Evolutionary conservation across 2,113 vertebrate genomes (phyloP).

Genomic region (Riparia riparia): DNA sequence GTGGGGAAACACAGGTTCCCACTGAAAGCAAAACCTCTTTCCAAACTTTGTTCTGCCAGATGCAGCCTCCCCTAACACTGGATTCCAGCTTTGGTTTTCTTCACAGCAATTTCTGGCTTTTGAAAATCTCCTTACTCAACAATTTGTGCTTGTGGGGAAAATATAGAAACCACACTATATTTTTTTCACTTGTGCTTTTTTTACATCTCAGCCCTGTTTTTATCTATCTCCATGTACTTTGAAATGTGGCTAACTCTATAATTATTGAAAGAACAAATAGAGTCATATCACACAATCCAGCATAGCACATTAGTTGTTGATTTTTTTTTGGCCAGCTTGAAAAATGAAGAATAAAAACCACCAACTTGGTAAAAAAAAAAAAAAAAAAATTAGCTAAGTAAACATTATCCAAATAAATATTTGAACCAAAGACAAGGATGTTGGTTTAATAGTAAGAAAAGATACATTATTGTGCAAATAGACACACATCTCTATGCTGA

Average conservation of each 20-base stretch:
- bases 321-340: neutral
- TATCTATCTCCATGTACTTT: constrained; percentile 57
- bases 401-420: neutral
- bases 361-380: neutral
- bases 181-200: constrained; percentile 52
- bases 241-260: constrained; percentile 42
- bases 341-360: neutral
- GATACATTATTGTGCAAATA: neutral
- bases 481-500: neutral
- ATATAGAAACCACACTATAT: constrained; percentile 61
- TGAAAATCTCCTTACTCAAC: constrained; percentile 79
- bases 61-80: neutral
- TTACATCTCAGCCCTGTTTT: constrained; percentile 64
- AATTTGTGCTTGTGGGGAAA: constrained; percentile 67
- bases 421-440: neutral
- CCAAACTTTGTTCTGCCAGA: constrained; percentile 60
- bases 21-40: constrained; percentile 12
- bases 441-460: neutral
- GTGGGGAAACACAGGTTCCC: constrained; percentile 26
- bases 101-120: constrained; percentile 76
- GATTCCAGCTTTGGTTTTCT: constrained; percentile 63
- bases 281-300: neutral
- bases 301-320: constrained; percentile 5
- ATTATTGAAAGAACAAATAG: constrained; percentile 60
- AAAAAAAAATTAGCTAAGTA: neutral